Conservation (phyloP, 2,888 invertebrate species). For the Sclerodermus sp. region DNA sequence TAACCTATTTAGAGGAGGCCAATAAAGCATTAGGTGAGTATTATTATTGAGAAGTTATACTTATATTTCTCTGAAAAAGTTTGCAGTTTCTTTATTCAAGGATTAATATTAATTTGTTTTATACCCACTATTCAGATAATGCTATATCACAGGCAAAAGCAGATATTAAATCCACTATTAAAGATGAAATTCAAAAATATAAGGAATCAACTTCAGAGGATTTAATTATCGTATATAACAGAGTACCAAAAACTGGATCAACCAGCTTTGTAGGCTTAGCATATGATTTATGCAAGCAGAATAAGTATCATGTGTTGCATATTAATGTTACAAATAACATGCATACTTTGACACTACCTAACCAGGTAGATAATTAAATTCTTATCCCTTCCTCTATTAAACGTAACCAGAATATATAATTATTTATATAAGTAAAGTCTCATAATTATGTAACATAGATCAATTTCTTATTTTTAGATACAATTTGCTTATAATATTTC, state of each 20-base stretch:
- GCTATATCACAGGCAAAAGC: constrained; percentile 43
- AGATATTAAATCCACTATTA: constrained; percentile 32
- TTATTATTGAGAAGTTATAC: too few relatives aligned
- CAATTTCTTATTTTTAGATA: constrained; percentile 55
- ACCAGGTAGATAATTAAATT: constrained; percentile 66
- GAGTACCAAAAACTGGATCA: constrained; percentile 96
- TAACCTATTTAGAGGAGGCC: constrained; percentile 51
- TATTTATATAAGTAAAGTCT: too few relatives aligned
- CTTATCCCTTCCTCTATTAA: too few relatives aligned
- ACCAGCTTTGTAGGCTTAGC: constrained; percentile 93
- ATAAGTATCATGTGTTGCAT: constrained; percentile 83
- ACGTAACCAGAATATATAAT: too few relatives aligned
- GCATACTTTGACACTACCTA: constrained; percentile 90
- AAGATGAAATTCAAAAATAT: constrained; percentile 20
- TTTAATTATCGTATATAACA: constrained; percentile 86
- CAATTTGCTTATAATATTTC: constrained; percentile 89
- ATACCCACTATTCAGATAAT: constrained; percentile 49
- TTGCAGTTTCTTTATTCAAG: neutral
- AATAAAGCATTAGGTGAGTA: constrained; percentile 52
- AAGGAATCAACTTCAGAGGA: constrained; percentile 59
- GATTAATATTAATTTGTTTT: constrained; percentile 3
- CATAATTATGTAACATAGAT: too few relatives aligned
- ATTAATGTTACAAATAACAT: constrained; percentile 95
- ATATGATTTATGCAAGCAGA: constrained; percentile 82
- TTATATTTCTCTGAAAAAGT: too few relatives aligned